Conservation (phyloP, 1,140 invertebrate genomes). For the Halyomorpha halys region DNA sequence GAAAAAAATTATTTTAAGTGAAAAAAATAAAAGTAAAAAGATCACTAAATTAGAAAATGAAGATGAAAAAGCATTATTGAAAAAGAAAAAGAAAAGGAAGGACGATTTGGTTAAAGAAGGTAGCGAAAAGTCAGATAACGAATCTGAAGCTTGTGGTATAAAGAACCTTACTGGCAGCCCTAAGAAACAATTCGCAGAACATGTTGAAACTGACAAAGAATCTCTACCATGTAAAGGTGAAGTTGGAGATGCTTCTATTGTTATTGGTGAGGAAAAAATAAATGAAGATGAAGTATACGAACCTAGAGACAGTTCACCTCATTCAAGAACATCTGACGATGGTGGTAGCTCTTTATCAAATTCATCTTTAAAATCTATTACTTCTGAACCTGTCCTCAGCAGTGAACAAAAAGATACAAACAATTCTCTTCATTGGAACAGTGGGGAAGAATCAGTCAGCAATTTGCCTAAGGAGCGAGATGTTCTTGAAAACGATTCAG, state of each 20-base stretch:
- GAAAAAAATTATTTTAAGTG: not conserved
- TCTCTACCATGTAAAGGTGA: not conserved
- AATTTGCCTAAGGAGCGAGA: too few relatives aligned
- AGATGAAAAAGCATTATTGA: not conserved
- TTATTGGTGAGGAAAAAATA: not conserved
- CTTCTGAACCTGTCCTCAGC: not conserved
- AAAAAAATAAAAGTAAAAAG: constrained; percentile 15
- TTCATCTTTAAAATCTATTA: not conserved
- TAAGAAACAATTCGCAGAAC: not conserved
- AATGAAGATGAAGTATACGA: not conserved
- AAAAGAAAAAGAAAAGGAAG: constrained; percentile 16
- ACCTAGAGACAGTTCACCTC: constrained; percentile 2
- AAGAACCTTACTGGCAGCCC: not conserved
- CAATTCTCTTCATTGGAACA: constrained; percentile 2
- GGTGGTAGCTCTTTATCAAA: not conserved
- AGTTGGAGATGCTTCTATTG: not conserved
- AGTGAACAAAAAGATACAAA: not conserved
- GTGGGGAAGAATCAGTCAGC: not conserved
- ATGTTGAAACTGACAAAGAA: too few relatives aligned
- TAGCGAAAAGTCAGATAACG: not conserved
- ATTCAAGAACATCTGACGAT: not conserved
- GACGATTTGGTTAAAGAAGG: not conserved
- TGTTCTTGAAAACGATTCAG: too few relatives aligned
- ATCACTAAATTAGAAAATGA: constrained; percentile 7
- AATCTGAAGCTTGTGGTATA: not conserved